Base-by-base conservation (phyloP, 2,888 invertebrate genomes). In the Lottia scabra region DNA sequence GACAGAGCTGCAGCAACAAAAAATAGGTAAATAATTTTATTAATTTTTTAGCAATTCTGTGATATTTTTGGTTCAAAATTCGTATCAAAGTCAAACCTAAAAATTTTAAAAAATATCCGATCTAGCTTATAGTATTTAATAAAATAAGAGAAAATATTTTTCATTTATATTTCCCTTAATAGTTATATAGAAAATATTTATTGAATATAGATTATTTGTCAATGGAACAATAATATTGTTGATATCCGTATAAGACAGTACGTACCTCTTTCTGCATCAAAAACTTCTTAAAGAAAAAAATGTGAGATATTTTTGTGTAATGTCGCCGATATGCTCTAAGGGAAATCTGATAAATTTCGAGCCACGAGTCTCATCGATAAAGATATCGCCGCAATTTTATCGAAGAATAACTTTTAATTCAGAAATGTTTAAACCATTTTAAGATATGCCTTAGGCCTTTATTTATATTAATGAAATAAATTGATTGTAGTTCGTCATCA, bases 1-100 rank as follows among this genome's bases (percentile, higher is more conserved):
- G 96, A 96, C 91, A 91, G 96, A 80, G 96, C 96, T 26, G 96
- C 96, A 23, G 95, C 98, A 72, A 97, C 98, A 78, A 98, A 98
- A 92, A 98, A 98, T 92, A 95, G 97, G 94, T 98, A 92, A 77
- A 72, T 65, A 16, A n/a, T 38, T 38, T 38, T 38, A 8, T 30
- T 38, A 8, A 63, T 2, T 63, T 12, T 63, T 13, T 1, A 26
- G 63, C 63, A 12, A 2, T 63, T 10, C 12, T 63, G 23, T 16
- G 12, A 13, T 26, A 15, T 12, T 27, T 63, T 63, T 38, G 5
- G 1, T 38, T 38, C 10, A 38, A 13, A 43, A 45, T 46, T 16
- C 44, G 12, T 65, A 56, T 38, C 26, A 65, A 19, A n/a, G 4
- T 27, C 19, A 45, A 30, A 48, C 15, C 6, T 44, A 65, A 27